phyloP scores from a whole-genome alignment of 2,113 vertebrate species.

The Butorides virescens region DNA sequence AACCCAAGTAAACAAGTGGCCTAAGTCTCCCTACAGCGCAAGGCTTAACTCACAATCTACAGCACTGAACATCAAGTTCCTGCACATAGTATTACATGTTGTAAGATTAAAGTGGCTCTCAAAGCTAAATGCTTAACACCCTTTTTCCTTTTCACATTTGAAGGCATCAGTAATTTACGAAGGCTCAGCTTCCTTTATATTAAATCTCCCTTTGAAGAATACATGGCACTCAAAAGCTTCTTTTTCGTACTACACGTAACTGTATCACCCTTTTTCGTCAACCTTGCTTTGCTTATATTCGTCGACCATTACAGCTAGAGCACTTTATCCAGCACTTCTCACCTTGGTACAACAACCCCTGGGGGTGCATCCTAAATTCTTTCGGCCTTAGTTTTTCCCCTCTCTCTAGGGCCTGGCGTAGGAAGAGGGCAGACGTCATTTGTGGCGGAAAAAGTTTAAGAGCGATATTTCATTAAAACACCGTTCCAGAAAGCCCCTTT shows the following conservation, averaged over 20 bases:
- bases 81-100: fast-evolving
- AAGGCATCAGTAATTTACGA: neutral
- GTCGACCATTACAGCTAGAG: neutral
- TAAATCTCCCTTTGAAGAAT: neutral
- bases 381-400: neutral
- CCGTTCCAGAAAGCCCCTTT: neutral
- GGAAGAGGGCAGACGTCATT: neutral
- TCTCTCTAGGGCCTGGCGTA: neutral
- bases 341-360: neutral
- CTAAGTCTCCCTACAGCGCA: neutral
- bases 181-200: neutral
- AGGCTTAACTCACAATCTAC: neutral
- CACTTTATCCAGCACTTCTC: neutral
- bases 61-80: neutral
- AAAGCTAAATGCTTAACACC: neutral
- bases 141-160: neutral
- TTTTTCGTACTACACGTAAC: neutral
- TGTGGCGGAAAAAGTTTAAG: neutral
- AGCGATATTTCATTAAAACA: neutral
- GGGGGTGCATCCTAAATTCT: neutral
- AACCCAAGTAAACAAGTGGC: neutral
- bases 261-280: fast-evolving
- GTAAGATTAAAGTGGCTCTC: neutral
- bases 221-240: fast-evolving
- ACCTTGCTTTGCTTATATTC: neutral